Evolutionary conservation across 2,888 invertebrate species (phyloP).

Genomic region (Melanchra persicariae): DNA sequence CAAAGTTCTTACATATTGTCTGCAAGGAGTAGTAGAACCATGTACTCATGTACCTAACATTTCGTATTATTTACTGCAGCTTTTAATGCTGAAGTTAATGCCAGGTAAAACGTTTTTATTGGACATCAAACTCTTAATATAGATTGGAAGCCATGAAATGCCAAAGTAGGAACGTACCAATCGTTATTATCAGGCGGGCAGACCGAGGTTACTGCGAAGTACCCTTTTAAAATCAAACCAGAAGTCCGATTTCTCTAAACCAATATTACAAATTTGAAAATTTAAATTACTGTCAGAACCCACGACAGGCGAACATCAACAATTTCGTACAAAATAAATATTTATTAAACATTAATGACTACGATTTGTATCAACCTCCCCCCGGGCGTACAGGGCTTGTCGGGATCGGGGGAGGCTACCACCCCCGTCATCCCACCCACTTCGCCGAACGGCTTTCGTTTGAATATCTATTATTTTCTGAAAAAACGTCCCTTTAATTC

Average conservation of each 20-base stretch:
- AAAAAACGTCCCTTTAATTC: slow-evolving; percentile 68
- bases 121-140: not conserved
- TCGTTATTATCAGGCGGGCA: not conserved
- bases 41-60: no score
- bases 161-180: slow-evolving; percentile 1
- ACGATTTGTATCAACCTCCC: slow-evolving; percentile 72
- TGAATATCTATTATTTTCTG: slow-evolving; percentile 70
- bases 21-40: not conserved
- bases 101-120: slow-evolving; percentile 1
- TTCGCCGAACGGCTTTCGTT: slow-evolving; percentile 62
- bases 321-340: slow-evolving; percentile 73
- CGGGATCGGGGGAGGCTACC: slow-evolving; percentile 24
- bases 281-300: slow-evolving; percentile 58
- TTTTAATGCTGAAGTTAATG: slow-evolving; percentile 2
- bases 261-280: slow-evolving; percentile 46
- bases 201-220: not conserved
- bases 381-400: slow-evolving; percentile 58
- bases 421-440: slow-evolving; percentile 37
- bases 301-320: slow-evolving; percentile 63
- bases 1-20: not conserved
- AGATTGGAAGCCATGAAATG: slow-evolving; percentile 8
- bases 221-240: slow-evolving; percentile 20
- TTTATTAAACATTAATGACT: slow-evolving; percentile 79
- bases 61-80: not conserved
- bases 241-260: not conserved